phyloP scores from a whole-genome alignment of 2,797 vertebrate genomes.

The Aldrovandia affinis region DNA sequence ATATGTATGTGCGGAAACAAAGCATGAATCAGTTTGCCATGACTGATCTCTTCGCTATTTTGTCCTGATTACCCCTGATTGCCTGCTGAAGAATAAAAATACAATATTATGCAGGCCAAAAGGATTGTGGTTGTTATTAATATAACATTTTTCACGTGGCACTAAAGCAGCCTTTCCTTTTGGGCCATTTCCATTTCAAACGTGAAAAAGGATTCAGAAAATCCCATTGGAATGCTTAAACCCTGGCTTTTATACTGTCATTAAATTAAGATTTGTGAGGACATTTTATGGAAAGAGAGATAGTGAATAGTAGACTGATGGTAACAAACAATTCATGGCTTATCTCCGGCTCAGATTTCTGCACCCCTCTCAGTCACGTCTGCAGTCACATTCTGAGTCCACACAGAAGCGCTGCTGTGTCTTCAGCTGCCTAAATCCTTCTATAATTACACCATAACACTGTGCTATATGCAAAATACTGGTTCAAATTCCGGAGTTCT shows the following conservation, averaged over 20 bases:
- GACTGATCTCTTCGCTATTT: not conserved
- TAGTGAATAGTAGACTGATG: not conserved
- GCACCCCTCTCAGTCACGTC: not conserved
- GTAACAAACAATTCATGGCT: not conserved
- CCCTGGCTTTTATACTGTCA: not conserved
- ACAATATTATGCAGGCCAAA: not conserved
- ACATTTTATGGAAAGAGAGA: not conserved
- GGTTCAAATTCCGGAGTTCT: not conserved
- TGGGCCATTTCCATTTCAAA: not conserved
- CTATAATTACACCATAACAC: not conserved
- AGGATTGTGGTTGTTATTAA: slow-evolving; percentile 9
- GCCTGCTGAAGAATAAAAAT: slow-evolving; percentile 2
- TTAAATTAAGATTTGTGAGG: not conserved
- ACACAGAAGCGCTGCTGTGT: not conserved
- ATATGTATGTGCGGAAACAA: not conserved
- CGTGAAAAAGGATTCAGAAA: not conserved
- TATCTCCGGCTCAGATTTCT: not conserved
- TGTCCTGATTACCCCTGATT: not conserved
- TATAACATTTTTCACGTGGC: not conserved
- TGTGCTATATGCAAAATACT: not conserved
- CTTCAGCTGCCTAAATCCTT: not conserved
- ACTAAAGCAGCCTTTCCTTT: not conserved
- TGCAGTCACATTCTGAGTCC: not conserved
- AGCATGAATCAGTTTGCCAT: not conserved
- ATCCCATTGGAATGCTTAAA: not conserved